Evolutionary conservation across 2,113 vertebrate species (phyloP), one percentile per base, ranked within the genome.

Genomic region (Tympanuchus pallidicinctus): DNA sequence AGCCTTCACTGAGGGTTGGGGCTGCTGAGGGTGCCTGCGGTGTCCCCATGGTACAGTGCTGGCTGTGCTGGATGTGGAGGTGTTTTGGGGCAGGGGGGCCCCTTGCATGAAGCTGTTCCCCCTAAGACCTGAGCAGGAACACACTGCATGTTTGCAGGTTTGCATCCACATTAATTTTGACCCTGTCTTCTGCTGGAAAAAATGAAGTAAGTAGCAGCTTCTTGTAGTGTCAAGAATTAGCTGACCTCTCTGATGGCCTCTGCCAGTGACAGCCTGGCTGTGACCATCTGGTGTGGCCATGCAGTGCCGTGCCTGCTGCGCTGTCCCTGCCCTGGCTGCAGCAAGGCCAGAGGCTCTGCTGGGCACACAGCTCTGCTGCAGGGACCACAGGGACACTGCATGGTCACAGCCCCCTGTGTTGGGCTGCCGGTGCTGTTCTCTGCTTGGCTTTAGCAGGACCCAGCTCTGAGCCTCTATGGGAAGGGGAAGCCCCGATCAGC

Each of bases 41-140:
- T 1, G 8, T 34, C 36, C 72, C 11, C 2, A 4, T 1, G 3
- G 4, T 28, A 43, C 2, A 0, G n/a, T 13, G 13, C 47, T 19
- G 13, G 43, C 40, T 0, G 0, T 21, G 36, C 30, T 24, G 20
- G 38, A 65, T 3, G 0, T 1, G 1, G 48, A 28, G 6, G 7
- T 34, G 28, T 45, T 57, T 38, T 38, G 38, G 38, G 54, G 0
- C 4, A 48, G 24, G 30, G 27, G 78, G 13, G 18, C 13, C 28
- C 42, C 1, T 1, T 3, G 34, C n/a, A 9, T 13, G 13, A 0
- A 0, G 43, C 24, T 0, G 0, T 24, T 73, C 47, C 67, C 42
- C 14, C 0, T 3, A 47, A 30, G 59, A 13, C 4, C 5, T 4
- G 27, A 45, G 76, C 21, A 11, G 32, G 48, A 40, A 61, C 56